Conservation (phyloP, 2,797 vertebrate species). For the Ptychadena robeensis region DNA sequence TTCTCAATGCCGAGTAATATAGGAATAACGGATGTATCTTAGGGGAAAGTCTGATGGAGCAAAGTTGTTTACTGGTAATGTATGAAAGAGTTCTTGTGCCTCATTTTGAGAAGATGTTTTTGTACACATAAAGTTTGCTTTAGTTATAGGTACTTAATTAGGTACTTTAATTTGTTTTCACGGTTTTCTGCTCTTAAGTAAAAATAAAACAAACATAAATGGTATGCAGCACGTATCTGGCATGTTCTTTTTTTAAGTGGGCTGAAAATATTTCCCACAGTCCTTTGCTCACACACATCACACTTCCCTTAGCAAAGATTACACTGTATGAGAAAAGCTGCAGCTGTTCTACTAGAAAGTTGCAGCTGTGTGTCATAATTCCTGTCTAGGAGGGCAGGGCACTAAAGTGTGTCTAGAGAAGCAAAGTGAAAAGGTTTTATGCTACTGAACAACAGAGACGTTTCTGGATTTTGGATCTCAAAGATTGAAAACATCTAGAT, state of each 20-base stretch:
- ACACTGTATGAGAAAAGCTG: conserved; percentile 24
- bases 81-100: too few species aligned
- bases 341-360: conserved; percentile 34
- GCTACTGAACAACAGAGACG: neutral
- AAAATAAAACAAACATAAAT: neutral
- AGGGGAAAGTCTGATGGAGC: too few species aligned
- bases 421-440: neutral
- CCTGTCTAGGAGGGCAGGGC: conserved; percentile 6
- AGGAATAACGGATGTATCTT: too few species aligned
- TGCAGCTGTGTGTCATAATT: conserved; percentile 21
- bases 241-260: neutral
- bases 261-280: conserved; percentile 24
- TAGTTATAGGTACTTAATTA: too few species aligned
- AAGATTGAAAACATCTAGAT: neutral
- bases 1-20: too few species aligned
- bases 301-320: conserved; percentile 10
- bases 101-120: too few species aligned
- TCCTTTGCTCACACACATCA: neutral
- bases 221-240: neutral
- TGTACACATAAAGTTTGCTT: too few species aligned
- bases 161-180: too few species aligned
- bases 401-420: neutral
- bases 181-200: too few species aligned
- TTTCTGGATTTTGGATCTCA: neutral
- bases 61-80: too few species aligned